Evolutionary conservation across 53 echinoderm and acorn worm genomes (phyloP), one percentile per base, ranked within the genome.

Genomic region (Echinarachnius parma): DNA sequence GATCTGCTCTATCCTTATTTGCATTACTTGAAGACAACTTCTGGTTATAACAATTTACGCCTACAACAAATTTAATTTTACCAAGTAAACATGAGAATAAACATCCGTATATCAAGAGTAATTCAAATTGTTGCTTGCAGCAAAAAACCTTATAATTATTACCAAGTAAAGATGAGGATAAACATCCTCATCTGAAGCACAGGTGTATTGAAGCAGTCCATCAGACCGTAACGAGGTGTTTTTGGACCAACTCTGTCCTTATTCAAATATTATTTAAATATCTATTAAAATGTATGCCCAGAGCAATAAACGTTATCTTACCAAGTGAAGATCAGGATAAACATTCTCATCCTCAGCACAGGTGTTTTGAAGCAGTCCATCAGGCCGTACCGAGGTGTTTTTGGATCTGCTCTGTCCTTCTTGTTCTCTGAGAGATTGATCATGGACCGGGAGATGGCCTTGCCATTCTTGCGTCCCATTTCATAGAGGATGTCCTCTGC

Each of bases 361-460:
- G 89, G 90, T 36, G 89, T 93, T 42, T 65, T 78, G 62, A 93
- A 86, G 31, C 80, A 53, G 44, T 84, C 94, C 35, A 87, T 13
- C 11, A 67, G 30, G 18, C 93, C 86, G 46, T 53, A 54, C 13
- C 45, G 64, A 20, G 54, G 3, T 4, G 11, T 75, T 4, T 24
- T 62, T 21, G 50, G 61, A 21, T 55, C 57, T 2, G 81, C 39
- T 39, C 56, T 82, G 46, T 59, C 64, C n/a, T 60, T 31, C 21
- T 54, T 60, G 19, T 59, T 47, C 11, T 70, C 82, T 2, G 75
- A 61, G 46, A 93, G 45, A 30, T 79, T 64, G 16, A 93, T 80
- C 34, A 35, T 63, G 3, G 76, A 54, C 26, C 82, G 62, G 16
- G 72, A 59, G 5, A 84, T 69, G 21, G 19, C 32, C n/a, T 42